A percentile compares a stretch with the other conserved stretches of the same genome.
Evolutionary conservation across 2,888 invertebrate genomes (phyloP).

Genomic region (Uropetala carovei): DNA sequence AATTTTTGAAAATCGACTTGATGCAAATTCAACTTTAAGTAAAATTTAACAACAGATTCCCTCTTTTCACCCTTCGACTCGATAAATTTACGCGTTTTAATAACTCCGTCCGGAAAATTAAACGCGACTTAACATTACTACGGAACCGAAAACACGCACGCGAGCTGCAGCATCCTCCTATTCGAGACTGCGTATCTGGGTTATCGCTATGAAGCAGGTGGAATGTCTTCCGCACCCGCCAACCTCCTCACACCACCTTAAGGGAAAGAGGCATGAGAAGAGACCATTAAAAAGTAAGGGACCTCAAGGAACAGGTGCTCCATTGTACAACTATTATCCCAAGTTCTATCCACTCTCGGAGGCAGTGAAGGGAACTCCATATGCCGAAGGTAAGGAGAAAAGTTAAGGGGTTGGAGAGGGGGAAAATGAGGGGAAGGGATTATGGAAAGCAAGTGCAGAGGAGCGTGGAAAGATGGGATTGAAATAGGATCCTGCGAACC

Average conservation of each 20-base stretch:
- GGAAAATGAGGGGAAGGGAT: background rate
- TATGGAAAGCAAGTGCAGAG: background rate
- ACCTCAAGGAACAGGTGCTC: slow-evolving; percentile 57
- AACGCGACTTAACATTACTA: background rate
- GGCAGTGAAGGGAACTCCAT: background rate
- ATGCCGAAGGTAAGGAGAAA: background rate
- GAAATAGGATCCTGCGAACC: background rate
- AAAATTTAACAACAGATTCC: too few relatives aligned
- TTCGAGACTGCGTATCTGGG: background rate
- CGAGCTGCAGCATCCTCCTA: background rate
- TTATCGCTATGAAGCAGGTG: slow-evolving; percentile 5
- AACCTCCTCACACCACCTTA: background rate
- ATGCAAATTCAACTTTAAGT: too few relatives aligned
- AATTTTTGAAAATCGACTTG: too few relatives aligned
- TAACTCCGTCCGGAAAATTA: background rate
- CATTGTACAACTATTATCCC: slow-evolving; percentile 51
- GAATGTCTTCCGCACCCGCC: background rate
- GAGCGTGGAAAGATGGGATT: background rate
- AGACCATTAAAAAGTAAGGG: slow-evolving; percentile 34
- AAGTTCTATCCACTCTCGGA: background rate
- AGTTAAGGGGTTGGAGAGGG: background rate
- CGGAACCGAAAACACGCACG: background rate
- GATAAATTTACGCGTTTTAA: background rate
- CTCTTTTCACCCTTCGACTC: background rate
- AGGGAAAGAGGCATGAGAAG: background rate